These are phyloP conservation scores for Drosophila robusta DNA, from an alignment of 2,888 invertebrate species.

Conservation along the genomic window DNA sequence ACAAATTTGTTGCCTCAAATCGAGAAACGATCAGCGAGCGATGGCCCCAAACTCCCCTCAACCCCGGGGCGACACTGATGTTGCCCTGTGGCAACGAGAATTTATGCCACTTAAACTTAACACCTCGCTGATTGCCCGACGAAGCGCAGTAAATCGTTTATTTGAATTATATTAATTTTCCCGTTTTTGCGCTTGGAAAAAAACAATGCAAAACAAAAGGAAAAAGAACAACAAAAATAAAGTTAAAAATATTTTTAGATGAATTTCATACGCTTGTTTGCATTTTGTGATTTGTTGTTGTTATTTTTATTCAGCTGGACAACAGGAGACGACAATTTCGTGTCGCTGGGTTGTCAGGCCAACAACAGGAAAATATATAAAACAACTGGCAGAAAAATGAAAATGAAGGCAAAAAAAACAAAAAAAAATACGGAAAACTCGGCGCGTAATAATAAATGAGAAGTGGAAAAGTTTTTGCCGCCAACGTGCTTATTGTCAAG, in stretches of 20 bases:
- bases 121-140: conserved; percentile 72
- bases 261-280: conserved; percentile 65
- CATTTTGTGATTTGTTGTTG: conserved; percentile 43
- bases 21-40: conserved; percentile 5
- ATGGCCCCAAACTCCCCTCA: background rate
- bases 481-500: conserved; percentile 81
- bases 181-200: conserved; percentile 31
- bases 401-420: conserved; percentile 6
- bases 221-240: background rate
- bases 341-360: conserved; percentile 71
- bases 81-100: conserved; percentile 50
- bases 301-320: conserved; percentile 31
- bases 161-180: conserved; percentile 74
- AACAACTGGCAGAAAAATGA: conserved; percentile 22
- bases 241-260: conserved; percentile 41
- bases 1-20: conserved; percentile 26
- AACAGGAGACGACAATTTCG: conserved; percentile 52
- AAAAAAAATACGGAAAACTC: conserved; percentile 33
- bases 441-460: conserved; percentile 78
- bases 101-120: conserved; percentile 76
- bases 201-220: background rate
- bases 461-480: conserved; percentile 79
- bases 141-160: conserved; percentile 74
- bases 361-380: conserved; percentile 40
- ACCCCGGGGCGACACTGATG: background rate